Evolutionary conservation across 2,113 vertebrate genomes (phyloP).

Genomic region (Tragelaphus strepsiceros): DNA sequence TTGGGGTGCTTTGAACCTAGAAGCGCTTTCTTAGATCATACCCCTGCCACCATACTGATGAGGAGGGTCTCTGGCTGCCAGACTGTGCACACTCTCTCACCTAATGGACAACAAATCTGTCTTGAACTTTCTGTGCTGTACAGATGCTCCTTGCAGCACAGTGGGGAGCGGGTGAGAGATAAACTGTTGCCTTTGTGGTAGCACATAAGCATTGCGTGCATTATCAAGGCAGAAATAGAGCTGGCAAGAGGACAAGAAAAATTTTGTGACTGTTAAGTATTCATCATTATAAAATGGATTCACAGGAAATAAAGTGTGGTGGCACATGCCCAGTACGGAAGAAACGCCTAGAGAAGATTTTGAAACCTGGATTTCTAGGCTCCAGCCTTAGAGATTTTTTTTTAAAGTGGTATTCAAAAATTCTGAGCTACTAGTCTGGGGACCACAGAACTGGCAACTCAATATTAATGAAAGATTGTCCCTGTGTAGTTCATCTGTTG

Average conservation of each 20-base stretch:
- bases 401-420: background rate
- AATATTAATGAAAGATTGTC: background rate
- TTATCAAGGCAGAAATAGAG: background rate
- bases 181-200: background rate
- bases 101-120: background rate
- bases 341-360: background rate
- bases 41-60: background rate
- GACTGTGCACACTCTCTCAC: background rate
- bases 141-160: background rate
- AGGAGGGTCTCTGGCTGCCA: background rate
- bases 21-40: background rate
- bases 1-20: background rate
- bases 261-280: background rate
- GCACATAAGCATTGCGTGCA: background rate
- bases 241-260: background rate
- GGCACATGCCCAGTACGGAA: background rate
- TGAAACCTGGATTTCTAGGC: background rate
- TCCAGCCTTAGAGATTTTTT: background rate
- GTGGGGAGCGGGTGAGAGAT: background rate
- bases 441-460: background rate
- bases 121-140: background rate
- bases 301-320: background rate
- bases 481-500: background rate
- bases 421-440: background rate
- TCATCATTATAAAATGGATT: background rate